Conservation (phyloP, 2,797 vertebrate genomes). For the Aldrovandia affinis region DNA sequence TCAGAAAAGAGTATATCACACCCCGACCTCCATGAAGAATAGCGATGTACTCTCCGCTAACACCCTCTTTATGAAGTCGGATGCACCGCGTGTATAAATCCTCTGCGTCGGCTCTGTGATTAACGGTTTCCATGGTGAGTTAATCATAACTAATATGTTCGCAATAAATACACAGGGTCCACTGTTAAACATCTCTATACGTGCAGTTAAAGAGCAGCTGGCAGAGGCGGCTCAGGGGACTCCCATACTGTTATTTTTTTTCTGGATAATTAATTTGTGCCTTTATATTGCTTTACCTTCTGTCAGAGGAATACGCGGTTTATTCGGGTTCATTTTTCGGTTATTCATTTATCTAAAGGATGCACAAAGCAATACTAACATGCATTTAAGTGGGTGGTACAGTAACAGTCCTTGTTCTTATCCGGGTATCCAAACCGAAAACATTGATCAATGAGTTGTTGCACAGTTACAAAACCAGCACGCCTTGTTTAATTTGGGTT, state of each 20-base stretch:
- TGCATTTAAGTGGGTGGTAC: neutral
- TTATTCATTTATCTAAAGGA: constrained; percentile 6
- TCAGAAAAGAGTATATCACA: neutral
- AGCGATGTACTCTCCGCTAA: neutral
- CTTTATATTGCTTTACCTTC: constrained; percentile 13
- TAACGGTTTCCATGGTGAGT: neutral
- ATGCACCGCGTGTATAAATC: neutral
- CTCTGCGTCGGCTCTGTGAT: neutral
- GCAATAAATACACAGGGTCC: neutral
- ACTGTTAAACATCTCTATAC: constrained; percentile 1
- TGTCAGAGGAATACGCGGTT: neutral
- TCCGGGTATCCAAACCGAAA: neutral
- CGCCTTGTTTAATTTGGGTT: neutral
- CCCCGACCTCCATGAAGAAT: neutral
- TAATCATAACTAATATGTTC: neutral
- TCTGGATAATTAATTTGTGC: constrained; percentile 7
- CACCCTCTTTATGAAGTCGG: neutral
- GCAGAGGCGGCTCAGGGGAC: neutral
- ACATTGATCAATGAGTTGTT: neutral
- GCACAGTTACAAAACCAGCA: neutral
- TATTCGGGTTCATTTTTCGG: neutral
- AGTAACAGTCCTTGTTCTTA: neutral
- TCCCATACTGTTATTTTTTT: neutral
- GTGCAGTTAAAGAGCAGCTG: constrained; percentile 5
- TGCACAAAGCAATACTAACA: neutral